These are phyloP conservation scores for Oligia strigilis DNA, from an alignment of 2,888 invertebrate genomes.

Conservation along the genomic window DNA sequence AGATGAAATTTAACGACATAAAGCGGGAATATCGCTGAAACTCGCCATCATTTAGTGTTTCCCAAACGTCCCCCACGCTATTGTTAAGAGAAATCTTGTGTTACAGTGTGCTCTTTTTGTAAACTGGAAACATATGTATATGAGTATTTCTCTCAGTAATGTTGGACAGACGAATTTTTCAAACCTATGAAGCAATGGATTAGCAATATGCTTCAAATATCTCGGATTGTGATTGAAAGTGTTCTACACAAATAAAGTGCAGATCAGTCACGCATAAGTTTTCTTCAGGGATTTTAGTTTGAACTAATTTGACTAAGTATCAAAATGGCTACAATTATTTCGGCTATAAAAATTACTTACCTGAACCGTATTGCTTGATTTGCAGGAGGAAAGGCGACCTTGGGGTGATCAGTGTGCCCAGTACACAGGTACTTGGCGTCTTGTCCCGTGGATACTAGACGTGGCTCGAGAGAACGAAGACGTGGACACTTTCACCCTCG, in stretches of 20 bases:
- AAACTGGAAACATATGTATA: not conserved
- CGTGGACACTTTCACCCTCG: slow-evolving; percentile 67
- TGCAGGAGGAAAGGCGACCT: slow-evolving; percentile 81
- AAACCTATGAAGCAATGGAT: not conserved
- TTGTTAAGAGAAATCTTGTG: not conserved
- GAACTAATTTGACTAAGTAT: not conserved
- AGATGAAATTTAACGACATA: slow-evolving; percentile 9
- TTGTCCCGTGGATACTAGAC: slow-evolving; percentile 81
- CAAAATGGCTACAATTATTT: not conserved
- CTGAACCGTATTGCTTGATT: slow-evolving; percentile 21
- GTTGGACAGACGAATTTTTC: not conserved
- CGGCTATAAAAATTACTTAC: not conserved
- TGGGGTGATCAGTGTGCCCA: slow-evolving; percentile 81
- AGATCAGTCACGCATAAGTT: not conserved
- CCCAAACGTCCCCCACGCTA: not conserved
- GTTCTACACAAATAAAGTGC: not conserved
- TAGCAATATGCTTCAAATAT: not conserved
- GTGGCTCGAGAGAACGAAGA: slow-evolving; percentile 78
- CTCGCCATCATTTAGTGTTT: not conserved
- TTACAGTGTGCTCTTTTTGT: not conserved
- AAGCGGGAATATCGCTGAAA: not conserved
- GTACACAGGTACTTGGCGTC: slow-evolving; percentile 84
- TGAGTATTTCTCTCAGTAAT: not conserved
- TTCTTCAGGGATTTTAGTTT: not conserved
- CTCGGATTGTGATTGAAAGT: not conserved